These are phyloP conservation scores for Corapipo altera DNA, from an alignment of 2,113 vertebrate genomes.

Conservation along the genomic window DNA sequence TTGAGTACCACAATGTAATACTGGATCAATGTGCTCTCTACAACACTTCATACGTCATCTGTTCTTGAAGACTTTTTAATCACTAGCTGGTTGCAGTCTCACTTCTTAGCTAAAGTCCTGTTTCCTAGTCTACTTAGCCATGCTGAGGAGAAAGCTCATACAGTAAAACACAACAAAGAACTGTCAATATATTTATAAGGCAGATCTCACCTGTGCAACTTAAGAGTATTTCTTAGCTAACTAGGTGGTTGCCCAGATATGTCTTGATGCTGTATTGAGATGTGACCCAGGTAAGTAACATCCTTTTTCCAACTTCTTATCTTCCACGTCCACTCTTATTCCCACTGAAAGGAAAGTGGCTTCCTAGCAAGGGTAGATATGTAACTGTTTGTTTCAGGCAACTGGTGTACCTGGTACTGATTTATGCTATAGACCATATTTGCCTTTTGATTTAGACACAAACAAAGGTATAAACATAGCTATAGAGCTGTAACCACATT, in stretches of 20 bases:
- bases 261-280: neutral
- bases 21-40: neutral
- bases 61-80: neutral
- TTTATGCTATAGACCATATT: neutral
- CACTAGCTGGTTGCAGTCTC: neutral
- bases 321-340: neutral
- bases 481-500: neutral
- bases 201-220: neutral
- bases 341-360: neutral
- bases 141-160: neutral
- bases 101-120: neutral
- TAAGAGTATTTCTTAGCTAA: neutral
- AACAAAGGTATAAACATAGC: neutral
- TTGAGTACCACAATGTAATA: neutral
- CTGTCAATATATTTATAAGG: neutral
- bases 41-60: neutral
- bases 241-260: neutral
- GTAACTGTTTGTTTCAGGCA: neutral
- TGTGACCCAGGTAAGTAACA: neutral
- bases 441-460: neutral
- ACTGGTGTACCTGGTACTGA: neutral
- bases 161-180: neutral
- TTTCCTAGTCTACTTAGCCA: neutral
- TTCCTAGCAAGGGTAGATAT: neutral
- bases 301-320: neutral